These are phyloP conservation scores for Cryptosula pallasiana DNA, from an alignment of 2,888 invertebrate species.

Conservation along the genomic window DNA sequence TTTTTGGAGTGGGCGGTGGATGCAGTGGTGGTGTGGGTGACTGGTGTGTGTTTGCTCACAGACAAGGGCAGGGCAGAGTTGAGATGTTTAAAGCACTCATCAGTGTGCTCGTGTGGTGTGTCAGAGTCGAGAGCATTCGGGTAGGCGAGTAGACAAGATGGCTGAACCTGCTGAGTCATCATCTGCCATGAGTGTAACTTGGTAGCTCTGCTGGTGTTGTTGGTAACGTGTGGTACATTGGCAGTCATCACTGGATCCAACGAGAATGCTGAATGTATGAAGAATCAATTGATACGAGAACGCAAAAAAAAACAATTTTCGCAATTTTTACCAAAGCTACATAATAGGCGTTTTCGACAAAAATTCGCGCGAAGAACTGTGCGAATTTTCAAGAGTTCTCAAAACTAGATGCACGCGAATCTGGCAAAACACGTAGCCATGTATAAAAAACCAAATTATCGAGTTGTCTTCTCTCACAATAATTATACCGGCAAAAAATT, in stretches of 20 bases:
- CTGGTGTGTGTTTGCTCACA: conserved; percentile 20
- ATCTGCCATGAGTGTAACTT: conserved; percentile 7
- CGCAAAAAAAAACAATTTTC: too few species aligned
- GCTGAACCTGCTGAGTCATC: background rate
- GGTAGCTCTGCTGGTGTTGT: background rate
- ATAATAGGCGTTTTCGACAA: too few species aligned
- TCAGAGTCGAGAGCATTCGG: conserved; percentile 21
- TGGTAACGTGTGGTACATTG: background rate
- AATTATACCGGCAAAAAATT: too few species aligned
- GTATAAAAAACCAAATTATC: too few species aligned
- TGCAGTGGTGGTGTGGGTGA: conserved; percentile 29
- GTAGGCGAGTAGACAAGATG: conserved; percentile 18
- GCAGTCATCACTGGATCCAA: background rate
- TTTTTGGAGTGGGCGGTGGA: background rate
- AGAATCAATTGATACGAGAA: too few species aligned
- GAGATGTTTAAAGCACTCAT: conserved; percentile 23
- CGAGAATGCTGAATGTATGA: too few species aligned
- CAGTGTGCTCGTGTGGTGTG: background rate
- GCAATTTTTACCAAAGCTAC: too few species aligned
- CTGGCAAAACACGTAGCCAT: too few species aligned
- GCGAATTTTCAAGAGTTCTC: too few species aligned
- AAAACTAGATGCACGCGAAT: too few species aligned
- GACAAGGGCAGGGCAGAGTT: background rate
- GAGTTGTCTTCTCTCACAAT: too few species aligned
- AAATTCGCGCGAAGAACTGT: too few species aligned